Base-by-base conservation (phyloP, 2,113 vertebrate species). In the Acrocephalus arundinaceus region DNA sequence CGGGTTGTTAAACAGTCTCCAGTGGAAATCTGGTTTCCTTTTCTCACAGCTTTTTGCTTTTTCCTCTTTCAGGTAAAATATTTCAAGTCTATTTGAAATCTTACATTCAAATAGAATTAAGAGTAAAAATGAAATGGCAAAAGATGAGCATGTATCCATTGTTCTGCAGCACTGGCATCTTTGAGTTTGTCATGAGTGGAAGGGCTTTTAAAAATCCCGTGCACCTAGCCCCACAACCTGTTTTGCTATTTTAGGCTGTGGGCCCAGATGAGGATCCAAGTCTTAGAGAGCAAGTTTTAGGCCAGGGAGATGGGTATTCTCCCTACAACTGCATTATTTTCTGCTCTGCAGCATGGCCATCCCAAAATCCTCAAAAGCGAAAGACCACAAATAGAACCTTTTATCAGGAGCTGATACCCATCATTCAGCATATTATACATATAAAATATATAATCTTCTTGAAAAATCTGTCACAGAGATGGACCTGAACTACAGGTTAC, bases 1-100 rank as follows among this genome's bases (percentile, higher is more conserved):
- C 67, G 84, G 46, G 31, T 54, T 80, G 31, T 78, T 79, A 92
- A 87, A 80, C 55, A 79, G 28, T 67, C 92, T 96, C n/a, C 46
- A 80, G 31, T 27, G 13, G 41, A 86, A 90, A 80, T 62, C 18
- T 54, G 16, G 2, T 85, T 93, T 93, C 3, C 4, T 78, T 89
- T 81, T 30, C 43, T 75, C 45, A 78, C 27, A 52, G 22, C 1
- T 74, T 90, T 91, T 79, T 85, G 5, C 54, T 58, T 80, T 45
- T 85, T 54, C 14, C 5, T 23, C 15, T 73, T 83, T 88, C 58
- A 85, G 71, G 20, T 72, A n/a, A 55, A 68, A 23, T 31, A 68
- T 84, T 43, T 82, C 33, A 74, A 76, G 19, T 12, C 33, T 23
- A 19, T 78, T 78, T 74, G 33, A 79, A 88, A 79, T 52, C 18